Evolutionary conservation across 2,797 vertebrate genomes (phyloP).

Genomic region (Nyctibius grandis): DNA sequence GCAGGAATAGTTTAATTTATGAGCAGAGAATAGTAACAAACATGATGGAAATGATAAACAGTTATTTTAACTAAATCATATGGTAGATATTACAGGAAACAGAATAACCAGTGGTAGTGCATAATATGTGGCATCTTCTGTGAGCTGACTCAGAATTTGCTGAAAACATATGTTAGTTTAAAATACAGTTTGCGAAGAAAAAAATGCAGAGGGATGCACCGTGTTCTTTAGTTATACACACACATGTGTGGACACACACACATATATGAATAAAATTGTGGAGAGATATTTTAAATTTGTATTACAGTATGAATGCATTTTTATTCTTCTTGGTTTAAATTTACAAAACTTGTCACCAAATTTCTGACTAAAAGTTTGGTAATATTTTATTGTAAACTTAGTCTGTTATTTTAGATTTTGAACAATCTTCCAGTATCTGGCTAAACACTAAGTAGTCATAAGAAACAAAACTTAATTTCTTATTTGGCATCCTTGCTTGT

Average conservation of each 20-base stretch:
- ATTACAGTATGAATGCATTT: not conserved
- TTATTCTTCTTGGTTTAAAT: not conserved
- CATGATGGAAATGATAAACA: not conserved
- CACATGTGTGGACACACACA: not conserved
- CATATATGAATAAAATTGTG: not conserved
- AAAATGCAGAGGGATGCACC: not conserved
- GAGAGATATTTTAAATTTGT: not conserved
- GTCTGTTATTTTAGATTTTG: not conserved
- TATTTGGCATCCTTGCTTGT: not conserved
- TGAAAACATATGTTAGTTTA: not conserved
- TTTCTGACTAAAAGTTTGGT: not conserved
- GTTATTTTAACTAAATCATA: not conserved
- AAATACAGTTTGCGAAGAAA: not conserved
- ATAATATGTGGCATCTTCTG: fast-evolving
- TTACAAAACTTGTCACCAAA: not conserved
- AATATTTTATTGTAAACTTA: not conserved
- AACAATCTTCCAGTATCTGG: not conserved
- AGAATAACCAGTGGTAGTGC: not conserved
- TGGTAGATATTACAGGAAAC: not conserved
- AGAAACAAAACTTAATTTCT: not conserved
- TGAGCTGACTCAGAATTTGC: not conserved
- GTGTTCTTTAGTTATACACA: not conserved
- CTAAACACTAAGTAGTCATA: fast-evolving
- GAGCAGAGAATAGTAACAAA: not conserved
- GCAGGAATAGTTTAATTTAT: not conserved